Evolutionary conservation across 2,888 invertebrate species (phyloP), one percentile per base, ranked within the genome.

Genomic region (Ennomos fuscantarius): DNA sequence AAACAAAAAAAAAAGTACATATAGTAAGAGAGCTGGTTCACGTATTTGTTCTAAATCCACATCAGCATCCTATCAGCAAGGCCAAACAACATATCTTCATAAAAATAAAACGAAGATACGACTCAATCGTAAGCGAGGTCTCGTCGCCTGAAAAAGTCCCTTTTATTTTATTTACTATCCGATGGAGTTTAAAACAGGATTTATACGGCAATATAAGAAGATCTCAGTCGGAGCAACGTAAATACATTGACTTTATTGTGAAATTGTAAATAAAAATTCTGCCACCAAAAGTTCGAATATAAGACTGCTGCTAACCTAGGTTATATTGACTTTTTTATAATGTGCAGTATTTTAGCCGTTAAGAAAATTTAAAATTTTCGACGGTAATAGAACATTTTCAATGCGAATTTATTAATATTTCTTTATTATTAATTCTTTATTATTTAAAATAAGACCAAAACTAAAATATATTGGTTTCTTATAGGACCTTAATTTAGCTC

Each of bases 151-250:
- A 82, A 82, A 79, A 79, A 80, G 79, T 82, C 82, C 82, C 81
- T 74, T 57, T 81, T 81, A 81, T 86, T 86, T 85, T 86, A 86
- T 87, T 86, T 86, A 85, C 84, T 82, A 74, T 75, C 75, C 75
- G 73, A 72, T 74, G 70, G 78, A 83, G 82, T 87, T 87, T 87
- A 85, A 86, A 87, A 87, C 71, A 71, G 79, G 79, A 87, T 87
- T 87, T 86, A 87, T 84, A 77, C 74, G 78, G 79, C 85, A 85
- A 84, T 86, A 84, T 83, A 82, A 75, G 15, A 76, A 55, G 64
- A 59, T 48, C 58, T 55, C 72, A 70, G 71, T 72, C 68, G 73
- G 72, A 73, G 49, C 70, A 72, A 68, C 65, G 70, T 68, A 73
- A 72, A 76, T 63, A 63, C 54, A 69, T 73, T 54, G 60, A 65